Base-by-base conservation (phyloP, 2,797 vertebrate genomes). In the Adrianichthys oophorus region DNA sequence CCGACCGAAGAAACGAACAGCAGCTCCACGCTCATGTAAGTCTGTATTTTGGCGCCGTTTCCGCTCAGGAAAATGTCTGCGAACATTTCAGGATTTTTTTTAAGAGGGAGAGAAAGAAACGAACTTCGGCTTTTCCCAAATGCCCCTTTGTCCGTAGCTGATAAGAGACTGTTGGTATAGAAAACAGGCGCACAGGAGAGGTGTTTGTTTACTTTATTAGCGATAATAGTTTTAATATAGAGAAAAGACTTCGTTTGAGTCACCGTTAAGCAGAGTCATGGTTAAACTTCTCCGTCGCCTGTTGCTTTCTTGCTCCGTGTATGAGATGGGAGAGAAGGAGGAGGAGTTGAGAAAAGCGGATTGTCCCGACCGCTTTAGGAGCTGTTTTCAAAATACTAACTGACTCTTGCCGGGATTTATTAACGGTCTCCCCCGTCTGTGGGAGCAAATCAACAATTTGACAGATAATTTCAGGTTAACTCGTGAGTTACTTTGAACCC, bases 281-380 rank as follows among this genome's bases (percentile, higher is more conserved):
- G 71, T 82, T 79, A 14, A 72, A 5, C 23, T 56, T 40, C 47
- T 75, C 67, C 80, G 70, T 60, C 86, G 89, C 90, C 89, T 92
- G 91, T 93, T 92, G 91, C 88, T 89, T 64, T 76, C 52, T 59
- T 26, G 68, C 83, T 80, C 76, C 72, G 45, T 52, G 62, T 63
- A 81, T 62, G 78, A 80, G 82, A 70, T 29, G 84, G 61, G 43
- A 67, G 53, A 71, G 75, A 53, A 68, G 68, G 37, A 83, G 85
- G 87, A 84, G 87, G 86, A 78, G 90, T 61, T 78, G 82, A 84
- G 89, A 70, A 91, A 92, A 92, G 87, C 90, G 89, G 90, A 91
- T 92, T 89, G 89, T 77, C 81, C 71, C 51, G n/a, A 76, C 37
- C 70, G 71, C 24, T 46, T 52, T 24, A 55, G 65, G 61, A 72